Conservation (phyloP, 2,888 invertebrate genomes). For the Dryadula phaetusa region DNA sequence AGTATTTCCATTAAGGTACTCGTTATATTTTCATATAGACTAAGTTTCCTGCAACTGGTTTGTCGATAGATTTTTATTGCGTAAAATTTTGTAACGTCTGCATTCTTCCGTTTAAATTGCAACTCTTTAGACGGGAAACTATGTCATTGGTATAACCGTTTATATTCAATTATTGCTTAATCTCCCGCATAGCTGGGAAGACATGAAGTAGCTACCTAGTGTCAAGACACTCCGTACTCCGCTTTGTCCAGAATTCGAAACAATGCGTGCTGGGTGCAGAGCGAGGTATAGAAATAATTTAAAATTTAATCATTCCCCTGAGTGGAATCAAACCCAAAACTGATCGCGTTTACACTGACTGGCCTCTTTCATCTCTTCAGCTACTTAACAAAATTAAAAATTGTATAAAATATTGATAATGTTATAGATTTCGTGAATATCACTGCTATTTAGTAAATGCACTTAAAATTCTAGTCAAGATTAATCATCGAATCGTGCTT, state of each 20-base stretch:
- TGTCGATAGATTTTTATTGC: conserved; percentile 45
- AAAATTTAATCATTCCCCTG: too few relatives aligned
- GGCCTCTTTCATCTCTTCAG: too few relatives aligned
- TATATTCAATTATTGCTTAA: conserved; percentile 6
- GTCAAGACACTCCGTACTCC: too few relatives aligned
- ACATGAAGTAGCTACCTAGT: too few relatives aligned
- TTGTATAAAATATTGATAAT: conserved; percentile 4
- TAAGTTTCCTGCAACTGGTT: conserved; percentile 56
- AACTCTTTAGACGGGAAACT: conserved; percentile 46
- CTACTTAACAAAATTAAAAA: not conserved
- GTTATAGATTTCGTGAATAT: conserved; percentile 27
- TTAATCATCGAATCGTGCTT: conserved; percentile 65
- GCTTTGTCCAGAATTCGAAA: too few relatives aligned
- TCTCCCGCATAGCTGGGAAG: too few relatives aligned
- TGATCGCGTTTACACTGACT: too few relatives aligned
- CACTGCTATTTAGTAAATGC: conserved; percentile 53
- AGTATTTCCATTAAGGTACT: conserved; percentile 43
- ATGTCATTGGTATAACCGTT: conserved; percentile 6
- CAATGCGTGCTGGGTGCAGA: too few relatives aligned
- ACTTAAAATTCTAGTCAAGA: conserved; percentile 70
- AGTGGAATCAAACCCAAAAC: too few relatives aligned
- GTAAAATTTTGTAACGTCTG: conserved; percentile 56
- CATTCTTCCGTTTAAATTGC: conserved; percentile 57
- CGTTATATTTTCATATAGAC: conserved; percentile 52
- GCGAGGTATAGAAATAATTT: too few relatives aligned